Evolutionary conservation across 2,113 vertebrate species (phyloP).

Genomic region (Helogale parvula): DNA sequence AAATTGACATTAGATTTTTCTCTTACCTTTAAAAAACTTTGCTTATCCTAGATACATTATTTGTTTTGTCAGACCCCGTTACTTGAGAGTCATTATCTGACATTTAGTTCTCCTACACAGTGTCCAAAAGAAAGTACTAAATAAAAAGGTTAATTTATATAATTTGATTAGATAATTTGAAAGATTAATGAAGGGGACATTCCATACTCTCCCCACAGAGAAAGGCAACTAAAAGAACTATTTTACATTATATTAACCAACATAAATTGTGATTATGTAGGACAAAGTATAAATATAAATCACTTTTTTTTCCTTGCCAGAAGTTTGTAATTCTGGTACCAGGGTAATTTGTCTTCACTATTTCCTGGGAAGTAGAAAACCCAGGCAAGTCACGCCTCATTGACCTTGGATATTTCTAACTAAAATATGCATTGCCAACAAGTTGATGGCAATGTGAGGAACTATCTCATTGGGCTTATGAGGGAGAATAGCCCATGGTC

Average conservation of each 20-base stretch:
- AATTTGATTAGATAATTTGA: neutral
- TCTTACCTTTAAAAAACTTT: neutral
- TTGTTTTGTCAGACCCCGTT: neutral
- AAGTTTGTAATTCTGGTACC: neutral
- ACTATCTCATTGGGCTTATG: neutral
- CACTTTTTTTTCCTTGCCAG: neutral
- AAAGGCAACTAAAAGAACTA: neutral
- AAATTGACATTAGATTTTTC: neutral
- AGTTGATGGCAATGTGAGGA: neutral
- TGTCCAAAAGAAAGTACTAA: neutral
- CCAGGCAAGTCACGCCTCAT: neutral
- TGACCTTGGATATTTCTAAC: neutral
- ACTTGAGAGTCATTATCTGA: neutral
- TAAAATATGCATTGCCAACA: neutral
- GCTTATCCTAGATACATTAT: neutral
- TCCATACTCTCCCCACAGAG: neutral
- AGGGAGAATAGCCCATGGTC: neutral
- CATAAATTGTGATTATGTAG: neutral
- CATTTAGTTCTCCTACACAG: neutral
- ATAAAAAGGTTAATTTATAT: neutral
- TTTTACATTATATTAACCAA: constrained; percentile 41
- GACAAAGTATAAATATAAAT: neutral
- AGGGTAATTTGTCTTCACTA: neutral
- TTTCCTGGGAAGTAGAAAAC: neutral
- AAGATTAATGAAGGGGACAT: constrained; percentile 12